Evolutionary conservation across 2,888 invertebrate genomes (phyloP), one percentile per base, ranked within the genome.

Genomic region (Chromoteleia sp.): DNA sequence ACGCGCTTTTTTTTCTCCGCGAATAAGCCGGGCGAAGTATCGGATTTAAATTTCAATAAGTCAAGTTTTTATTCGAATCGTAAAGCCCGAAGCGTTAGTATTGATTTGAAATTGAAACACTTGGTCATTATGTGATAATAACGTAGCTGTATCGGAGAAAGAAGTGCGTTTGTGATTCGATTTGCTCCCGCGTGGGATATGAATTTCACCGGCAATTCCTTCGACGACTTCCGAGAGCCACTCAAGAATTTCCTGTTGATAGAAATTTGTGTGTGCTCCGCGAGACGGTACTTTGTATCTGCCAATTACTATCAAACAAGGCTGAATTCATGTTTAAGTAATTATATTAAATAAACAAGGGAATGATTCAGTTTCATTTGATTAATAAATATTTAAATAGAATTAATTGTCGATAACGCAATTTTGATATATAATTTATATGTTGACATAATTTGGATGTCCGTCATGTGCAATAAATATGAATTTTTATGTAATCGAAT

Each of bases 21-120:
- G 0, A 17, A 43, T 1, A 45, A 45, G 45, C 7, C 21, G 14
- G 36, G n/a, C 10, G 19, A 48, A 29, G 33, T 39, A 15, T 50
- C 10, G 0, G 52, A 39, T 52, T 39, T 33, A 17, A 50, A 67
- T 52, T 52, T 33, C 50, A 52, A 19, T 14, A 14, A 50, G 41
- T 65, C 52, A 21, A 21, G 10, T 21, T 43, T 61, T 63, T 33
- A 29, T 25, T 14, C 0, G 12, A 45, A 21, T n/a, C 6, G 17
- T 4, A 2, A 17, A 43, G 8, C 4, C 14, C 8, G 43, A 17
- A 29, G 61, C 12, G 25, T 17, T 17, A 12, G 7, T 67, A 67
- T 54, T 67, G 67, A 67, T 67, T 67, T 50, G 25, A 52, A 29
- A 52, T 67, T 67, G 67, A 50, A 67, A 67, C 39, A 14, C 41